These are phyloP conservation scores for Heliocidaris tuberculata DNA, from an alignment of 35 echinoderm and acorn worm species.

Conservation along the genomic window DNA sequence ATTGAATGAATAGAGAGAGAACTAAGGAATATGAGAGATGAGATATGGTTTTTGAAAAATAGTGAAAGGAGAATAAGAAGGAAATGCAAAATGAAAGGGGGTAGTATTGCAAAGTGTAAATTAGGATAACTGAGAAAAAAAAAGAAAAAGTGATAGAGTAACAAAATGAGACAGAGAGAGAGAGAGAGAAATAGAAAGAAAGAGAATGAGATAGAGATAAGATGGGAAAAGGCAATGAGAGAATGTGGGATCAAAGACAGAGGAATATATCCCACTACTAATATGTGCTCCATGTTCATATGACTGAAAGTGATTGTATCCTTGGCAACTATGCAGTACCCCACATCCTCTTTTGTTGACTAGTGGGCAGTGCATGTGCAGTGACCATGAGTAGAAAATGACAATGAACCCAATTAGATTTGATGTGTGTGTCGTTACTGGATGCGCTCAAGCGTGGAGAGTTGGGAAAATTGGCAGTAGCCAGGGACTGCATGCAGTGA, in stretches of 20 bases:
- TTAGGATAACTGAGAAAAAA: background rate
- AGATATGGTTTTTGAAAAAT: too few relatives aligned
- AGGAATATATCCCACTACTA: background rate
- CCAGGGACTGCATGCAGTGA: background rate
- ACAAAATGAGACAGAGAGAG: background rate
- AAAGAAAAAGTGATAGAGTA: background rate
- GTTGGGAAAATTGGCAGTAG: background rate
- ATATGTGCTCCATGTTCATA: background rate
- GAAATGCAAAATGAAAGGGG: background rate
- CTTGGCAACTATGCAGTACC: background rate
- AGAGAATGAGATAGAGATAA: too few relatives aligned
- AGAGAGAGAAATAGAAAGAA: background rate
- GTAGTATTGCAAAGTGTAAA: background rate
- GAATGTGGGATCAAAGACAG: background rate
- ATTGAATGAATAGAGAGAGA: too few relatives aligned
- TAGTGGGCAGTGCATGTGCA: background rate
- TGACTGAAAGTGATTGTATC: background rate
- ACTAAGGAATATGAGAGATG: too few relatives aligned
- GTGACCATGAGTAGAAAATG: conserved; percentile 16
- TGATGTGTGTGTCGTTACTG: background rate
- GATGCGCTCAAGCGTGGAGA: background rate
- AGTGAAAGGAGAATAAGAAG: background rate
- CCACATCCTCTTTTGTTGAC: background rate
- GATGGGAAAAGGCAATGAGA: background rate
- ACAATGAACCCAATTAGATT: background rate